Conservation (phyloP, 2,113 vertebrate species). For the Naja naja region DNA sequence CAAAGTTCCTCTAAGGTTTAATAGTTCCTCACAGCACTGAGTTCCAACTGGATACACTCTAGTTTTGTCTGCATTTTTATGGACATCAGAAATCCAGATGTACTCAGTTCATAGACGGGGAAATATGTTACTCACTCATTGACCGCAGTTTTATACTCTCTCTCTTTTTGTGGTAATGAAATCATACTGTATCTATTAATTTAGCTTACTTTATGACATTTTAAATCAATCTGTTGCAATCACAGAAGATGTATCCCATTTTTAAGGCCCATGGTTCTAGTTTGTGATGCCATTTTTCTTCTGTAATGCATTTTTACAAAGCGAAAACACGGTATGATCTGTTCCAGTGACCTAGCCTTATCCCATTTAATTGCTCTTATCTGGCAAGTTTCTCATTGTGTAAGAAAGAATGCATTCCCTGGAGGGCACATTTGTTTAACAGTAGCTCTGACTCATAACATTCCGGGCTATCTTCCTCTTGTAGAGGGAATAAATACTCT, state of each 20-base stretch:
- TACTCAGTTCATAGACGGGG: neutral
- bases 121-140: neutral
- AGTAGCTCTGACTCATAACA: neutral
- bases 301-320: neutral
- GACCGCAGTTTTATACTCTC: neutral
- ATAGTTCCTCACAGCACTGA: neutral
- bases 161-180: neutral
- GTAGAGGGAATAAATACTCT: neutral
- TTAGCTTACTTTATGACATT: neutral
- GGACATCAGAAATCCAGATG: neutral
- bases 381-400: neutral
- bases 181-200: neutral
- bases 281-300: neutral
- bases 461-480: neutral
- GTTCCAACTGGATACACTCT: neutral
- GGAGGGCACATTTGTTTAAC: conserved; percentile 8
- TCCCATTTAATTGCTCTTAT: neutral
- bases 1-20: neutral
- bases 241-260: neutral
- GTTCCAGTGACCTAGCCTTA: neutral
- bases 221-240: neutral
- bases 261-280: neutral
- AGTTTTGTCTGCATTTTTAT: neutral
- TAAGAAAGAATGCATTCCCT: conserved; percentile 14
- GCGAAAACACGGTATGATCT: neutral